Evolutionary conservation across 2,888 invertebrate species (phyloP).

Genomic region (Scaptomyza reducta): DNA sequence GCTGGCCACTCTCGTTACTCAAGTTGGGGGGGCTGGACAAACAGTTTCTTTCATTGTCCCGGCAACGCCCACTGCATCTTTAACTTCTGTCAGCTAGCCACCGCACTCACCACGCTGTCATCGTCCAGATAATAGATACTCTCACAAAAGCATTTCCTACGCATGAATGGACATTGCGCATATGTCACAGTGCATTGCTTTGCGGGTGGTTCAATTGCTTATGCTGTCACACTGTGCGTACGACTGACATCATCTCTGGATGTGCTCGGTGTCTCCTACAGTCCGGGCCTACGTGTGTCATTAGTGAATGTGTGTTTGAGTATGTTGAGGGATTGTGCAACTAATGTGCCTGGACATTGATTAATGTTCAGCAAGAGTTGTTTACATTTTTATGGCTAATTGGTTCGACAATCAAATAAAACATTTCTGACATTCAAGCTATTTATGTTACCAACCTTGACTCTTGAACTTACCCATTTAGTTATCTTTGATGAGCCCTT

Average conservation of each 20-base stretch:
- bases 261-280: neutral
- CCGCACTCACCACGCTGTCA: neutral
- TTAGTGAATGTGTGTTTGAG: slow-evolving; percentile 16
- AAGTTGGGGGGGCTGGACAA: slow-evolving; percentile 5
- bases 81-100: neutral
- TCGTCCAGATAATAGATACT: slow-evolving; percentile 16
- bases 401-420: slow-evolving; percentile 41
- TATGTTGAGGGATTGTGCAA: slow-evolving; percentile 19
- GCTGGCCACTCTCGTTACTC: neutral
- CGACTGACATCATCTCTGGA: slow-evolving; percentile 65
- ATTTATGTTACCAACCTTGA: slow-evolving; percentile 6
- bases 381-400: slow-evolving; percentile 40
- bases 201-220: slow-evolving; percentile 36
- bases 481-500: neutral
- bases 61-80: slow-evolving; percentile 18
- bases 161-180: slow-evolving; percentile 32
- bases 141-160: slow-evolving; percentile 2
- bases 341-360: slow-evolving; percentile 65
- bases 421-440: slow-evolving; percentile 13
- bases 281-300: slow-evolving; percentile 14
- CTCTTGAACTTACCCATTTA: neutral
- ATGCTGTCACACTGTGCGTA: slow-evolving; percentile 58
- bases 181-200: slow-evolving; percentile 26
- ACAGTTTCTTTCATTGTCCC: slow-evolving; percentile 13
- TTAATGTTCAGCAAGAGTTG: slow-evolving; percentile 63